These are phyloP conservation scores for Latrodectus elegans DNA, from an alignment of 2,888 invertebrate genomes.

Conservation along the genomic window DNA sequence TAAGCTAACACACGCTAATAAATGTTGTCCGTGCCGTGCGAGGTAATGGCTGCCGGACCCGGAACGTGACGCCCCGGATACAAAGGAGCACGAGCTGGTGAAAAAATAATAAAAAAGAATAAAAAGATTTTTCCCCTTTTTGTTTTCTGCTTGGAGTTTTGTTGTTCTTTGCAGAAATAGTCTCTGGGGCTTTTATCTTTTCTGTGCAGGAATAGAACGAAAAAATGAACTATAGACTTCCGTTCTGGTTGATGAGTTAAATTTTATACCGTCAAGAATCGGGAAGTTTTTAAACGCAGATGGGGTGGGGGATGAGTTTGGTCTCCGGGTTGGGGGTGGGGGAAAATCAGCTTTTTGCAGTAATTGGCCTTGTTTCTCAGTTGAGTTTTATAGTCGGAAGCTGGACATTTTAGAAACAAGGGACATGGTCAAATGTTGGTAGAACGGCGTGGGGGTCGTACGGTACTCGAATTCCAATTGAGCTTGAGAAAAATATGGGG, in stretches of 20 bases:
- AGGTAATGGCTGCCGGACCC: slow-evolving; percentile 43
- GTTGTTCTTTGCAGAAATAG: slow-evolving; percentile 34
- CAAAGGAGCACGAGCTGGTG: background rate
- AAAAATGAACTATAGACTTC: background rate
- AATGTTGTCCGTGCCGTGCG: slow-evolving; percentile 65
- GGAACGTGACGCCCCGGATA: slow-evolving; percentile 43
- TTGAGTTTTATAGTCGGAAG: slow-evolving; percentile 38
- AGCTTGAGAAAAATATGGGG: background rate
- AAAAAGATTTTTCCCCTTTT: slow-evolving; percentile 11
- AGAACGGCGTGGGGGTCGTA: slow-evolving; percentile 1
- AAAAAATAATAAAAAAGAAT: too few relatives aligned
- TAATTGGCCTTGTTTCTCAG: slow-evolving; percentile 57
- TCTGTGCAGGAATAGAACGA: background rate
- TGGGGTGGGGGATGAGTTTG: background rate
- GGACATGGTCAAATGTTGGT: slow-evolving; percentile 12
- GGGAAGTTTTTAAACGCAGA: slow-evolving; percentile 50
- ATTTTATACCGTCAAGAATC: slow-evolving; percentile 40
- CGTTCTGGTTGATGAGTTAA: slow-evolving; percentile 51
- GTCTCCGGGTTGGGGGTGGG: background rate
- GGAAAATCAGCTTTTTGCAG: slow-evolving; percentile 34
- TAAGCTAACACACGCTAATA: slow-evolving; percentile 68
- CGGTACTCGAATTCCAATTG: slow-evolving; percentile 25
- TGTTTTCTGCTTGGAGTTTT: slow-evolving; percentile 13
- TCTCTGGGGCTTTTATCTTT: slow-evolving; percentile 10
- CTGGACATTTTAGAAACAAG: background rate